phyloP scores from a whole-genome alignment of 1,140 invertebrate species.

The Papilio polyxenes region DNA sequence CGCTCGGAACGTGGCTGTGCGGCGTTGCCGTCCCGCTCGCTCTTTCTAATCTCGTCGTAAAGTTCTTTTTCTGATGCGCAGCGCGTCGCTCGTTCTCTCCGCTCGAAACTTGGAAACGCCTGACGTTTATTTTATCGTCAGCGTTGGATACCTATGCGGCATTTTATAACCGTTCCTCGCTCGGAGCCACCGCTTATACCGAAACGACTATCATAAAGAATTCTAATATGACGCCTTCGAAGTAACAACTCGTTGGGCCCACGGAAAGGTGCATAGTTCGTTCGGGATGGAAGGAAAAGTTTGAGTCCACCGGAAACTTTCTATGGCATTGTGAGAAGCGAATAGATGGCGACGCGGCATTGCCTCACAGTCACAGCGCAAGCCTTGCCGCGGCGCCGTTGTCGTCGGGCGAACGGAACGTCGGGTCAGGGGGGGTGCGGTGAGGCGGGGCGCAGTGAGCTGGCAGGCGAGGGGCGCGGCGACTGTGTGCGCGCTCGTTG shows the following conservation, averaged over 20 bases:
- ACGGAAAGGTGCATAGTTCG: slow-evolving; percentile 59
- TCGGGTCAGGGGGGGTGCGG: slow-evolving; percentile 48
- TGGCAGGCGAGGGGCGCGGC: slow-evolving; percentile 47
- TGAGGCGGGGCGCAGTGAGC: slow-evolving; percentile 44
- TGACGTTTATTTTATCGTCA: slow-evolving; percentile 76
- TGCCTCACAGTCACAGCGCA: slow-evolving; percentile 75
- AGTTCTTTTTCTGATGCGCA: slow-evolving; percentile 81
- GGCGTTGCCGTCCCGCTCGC: slow-evolving; percentile 75
- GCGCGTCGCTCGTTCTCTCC: slow-evolving; percentile 75
- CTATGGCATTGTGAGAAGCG: slow-evolving; percentile 77
- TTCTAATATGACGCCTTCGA: slow-evolving; percentile 45
- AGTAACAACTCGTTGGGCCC: slow-evolving; percentile 44
- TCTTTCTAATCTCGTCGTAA: slow-evolving; percentile 81
- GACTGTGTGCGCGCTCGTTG: slow-evolving; percentile 55
- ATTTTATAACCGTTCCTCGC: slow-evolving; percentile 67
- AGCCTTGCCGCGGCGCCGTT: slow-evolving; percentile 65
- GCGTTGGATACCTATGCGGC: slow-evolving; percentile 64
- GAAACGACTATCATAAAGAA: slow-evolving; percentile 65
- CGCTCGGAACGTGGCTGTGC: slow-evolving; percentile 74
- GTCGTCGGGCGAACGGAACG: slow-evolving; percentile 53
- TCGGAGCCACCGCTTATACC: slow-evolving; percentile 62
- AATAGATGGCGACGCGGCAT: slow-evolving; percentile 75
- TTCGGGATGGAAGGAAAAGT: slow-evolving; percentile 72
- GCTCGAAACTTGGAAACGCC: slow-evolving; percentile 77
- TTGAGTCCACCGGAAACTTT: slow-evolving; percentile 75